Base-by-base conservation (phyloP, 1,140 invertebrate species). In the Pachypeltis micranthus region DNA sequence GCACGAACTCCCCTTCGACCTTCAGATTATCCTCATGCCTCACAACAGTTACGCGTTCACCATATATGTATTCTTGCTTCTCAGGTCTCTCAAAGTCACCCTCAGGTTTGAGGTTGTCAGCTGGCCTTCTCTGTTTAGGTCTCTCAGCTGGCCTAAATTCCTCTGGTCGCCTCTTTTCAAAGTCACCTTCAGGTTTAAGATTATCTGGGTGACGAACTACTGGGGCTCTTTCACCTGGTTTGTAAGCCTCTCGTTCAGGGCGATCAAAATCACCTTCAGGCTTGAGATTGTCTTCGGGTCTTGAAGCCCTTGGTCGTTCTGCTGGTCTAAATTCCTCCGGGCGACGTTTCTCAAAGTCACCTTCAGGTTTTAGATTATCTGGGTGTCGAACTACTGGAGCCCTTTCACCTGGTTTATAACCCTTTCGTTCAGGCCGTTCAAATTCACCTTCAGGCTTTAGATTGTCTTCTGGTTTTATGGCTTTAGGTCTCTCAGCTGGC, bases 281-380 rank as follows among this genome's bases (percentile, higher is more conserved):
- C 61, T 72, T 71, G 0, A 83, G 65, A 26, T 71, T 71, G 51
- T 72, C 71, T 12, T 70, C 54, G 1, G 57, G 63, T 65, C 71
- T 75, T 31, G 72, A 72, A 19, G 73, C 73, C 27, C 68, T 67
- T 24, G 74, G 75, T 34, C 67, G 47, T 60, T 69, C 67, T 1
- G 59, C 63, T 14, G 67, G 61, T 44, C 44, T 28, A 54, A 64
- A 31, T n/a, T 66, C 59, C 27, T 67, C 62, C 39, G 28, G 44
- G 27, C 29, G n/a, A 16, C 72, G 70, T 28, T 72, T 65, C 55
- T 74, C 70, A 65, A 82, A 81, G 19, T 83, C 80, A 4, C 83
- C 82, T 74, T 85, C 83, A 1, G 81, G 79, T 66, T 72, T 75
- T 0, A 86, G 71, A 69, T 86, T 86, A 69, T 84, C 80, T 65